phyloP scores from a whole-genome alignment of 1,140 invertebrate species.

The Leptestheria dahalacensis region DNA sequence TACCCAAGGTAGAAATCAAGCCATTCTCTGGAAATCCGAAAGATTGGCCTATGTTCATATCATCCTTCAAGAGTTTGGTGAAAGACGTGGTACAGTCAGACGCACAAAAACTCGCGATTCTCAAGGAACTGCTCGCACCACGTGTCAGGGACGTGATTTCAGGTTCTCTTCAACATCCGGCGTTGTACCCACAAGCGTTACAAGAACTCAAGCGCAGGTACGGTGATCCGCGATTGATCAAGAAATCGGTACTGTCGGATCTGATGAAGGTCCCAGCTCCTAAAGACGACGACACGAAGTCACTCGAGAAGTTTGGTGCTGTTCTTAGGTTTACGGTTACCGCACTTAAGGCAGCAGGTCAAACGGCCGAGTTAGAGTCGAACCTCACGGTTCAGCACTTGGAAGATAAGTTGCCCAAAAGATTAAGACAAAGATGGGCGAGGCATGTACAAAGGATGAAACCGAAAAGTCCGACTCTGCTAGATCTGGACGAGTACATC shows the following conservation, averaged over 20 bases:
- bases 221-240: slow-evolving; percentile 1
- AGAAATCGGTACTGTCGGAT: not conserved
- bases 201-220: not conserved
- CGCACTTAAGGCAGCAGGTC: not conserved
- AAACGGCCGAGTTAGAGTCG: not conserved
- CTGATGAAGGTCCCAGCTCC: not conserved
- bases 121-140: not conserved
- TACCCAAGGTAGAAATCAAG: slow-evolving; percentile 3
- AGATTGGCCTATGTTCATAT: slow-evolving; percentile 4
- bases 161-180: not conserved
- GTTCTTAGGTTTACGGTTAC: not conserved
- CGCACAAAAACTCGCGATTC: not conserved
- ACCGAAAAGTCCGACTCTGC: not conserved
- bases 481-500: not conserved
- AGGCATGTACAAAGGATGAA: not conserved
- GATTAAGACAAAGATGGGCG: not conserved
- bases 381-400: not conserved
- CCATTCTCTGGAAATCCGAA: not conserved
- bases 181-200: not conserved
- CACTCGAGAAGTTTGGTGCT: not conserved
- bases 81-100: not conserved
- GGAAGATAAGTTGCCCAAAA: not conserved
- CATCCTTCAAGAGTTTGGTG: not conserved
- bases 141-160: not conserved
- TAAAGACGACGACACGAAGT: not conserved